Percentiles rank a stretch among this genome's conserved stretches.
phyloP scores from a whole-genome alignment of 2,797 vertebrate species.

The Calcarius lapponicus region DNA sequence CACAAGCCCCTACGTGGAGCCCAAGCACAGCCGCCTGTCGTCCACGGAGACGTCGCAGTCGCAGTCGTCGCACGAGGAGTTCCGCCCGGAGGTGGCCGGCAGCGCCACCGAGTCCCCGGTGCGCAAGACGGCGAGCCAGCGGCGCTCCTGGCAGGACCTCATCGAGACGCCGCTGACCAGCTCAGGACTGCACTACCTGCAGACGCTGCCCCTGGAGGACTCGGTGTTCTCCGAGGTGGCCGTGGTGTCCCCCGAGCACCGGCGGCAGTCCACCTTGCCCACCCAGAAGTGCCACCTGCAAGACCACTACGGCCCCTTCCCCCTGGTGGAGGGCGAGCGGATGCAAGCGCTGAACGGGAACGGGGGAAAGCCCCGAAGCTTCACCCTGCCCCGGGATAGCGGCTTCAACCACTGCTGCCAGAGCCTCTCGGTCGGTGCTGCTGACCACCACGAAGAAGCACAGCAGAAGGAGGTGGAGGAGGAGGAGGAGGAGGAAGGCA shows the following conservation, averaged over 20 bases:
- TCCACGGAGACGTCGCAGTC: slow-evolving; percentile 97
- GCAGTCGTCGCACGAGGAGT: slow-evolving; percentile 96
- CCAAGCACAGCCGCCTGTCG: slow-evolving; percentile 92
- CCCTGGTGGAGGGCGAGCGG: slow-evolving; percentile 83
- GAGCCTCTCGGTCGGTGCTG: slow-evolving; percentile 79
- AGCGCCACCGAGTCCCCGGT: slow-evolving; percentile 89
- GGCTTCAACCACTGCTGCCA: slow-evolving; percentile 91
- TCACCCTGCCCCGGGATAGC: slow-evolving; percentile 94
- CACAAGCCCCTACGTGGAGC: slow-evolving; percentile 88
- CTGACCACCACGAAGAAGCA: slow-evolving; percentile 82
- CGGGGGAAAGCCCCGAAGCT: slow-evolving; percentile 92
- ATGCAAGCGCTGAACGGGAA: slow-evolving; percentile 80
- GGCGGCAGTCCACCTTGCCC: slow-evolving; percentile 93
- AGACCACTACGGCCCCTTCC: slow-evolving; percentile 89
- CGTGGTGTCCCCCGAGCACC: slow-evolving; percentile 88
- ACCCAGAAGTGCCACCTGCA: slow-evolving; percentile 90
- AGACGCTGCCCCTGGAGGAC: slow-evolving; percentile 95
- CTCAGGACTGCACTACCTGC: slow-evolving; percentile 95
- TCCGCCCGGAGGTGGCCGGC: slow-evolving; percentile 87
- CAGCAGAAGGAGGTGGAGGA: slow-evolving; percentile 84
- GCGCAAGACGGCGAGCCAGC: slow-evolving; percentile 92
- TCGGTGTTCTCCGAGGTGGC: slow-evolving; percentile 90
- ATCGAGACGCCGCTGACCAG: slow-evolving; percentile 96
- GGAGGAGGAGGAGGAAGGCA: slow-evolving; percentile 77
- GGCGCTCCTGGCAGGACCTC: slow-evolving; percentile 98